Percentiles rank a stretch among this genome's conserved stretches.
Evolutionary conservation across 2,797 vertebrate species (phyloP).

Genomic region (Phaenicophaeus curvirostris): DNA sequence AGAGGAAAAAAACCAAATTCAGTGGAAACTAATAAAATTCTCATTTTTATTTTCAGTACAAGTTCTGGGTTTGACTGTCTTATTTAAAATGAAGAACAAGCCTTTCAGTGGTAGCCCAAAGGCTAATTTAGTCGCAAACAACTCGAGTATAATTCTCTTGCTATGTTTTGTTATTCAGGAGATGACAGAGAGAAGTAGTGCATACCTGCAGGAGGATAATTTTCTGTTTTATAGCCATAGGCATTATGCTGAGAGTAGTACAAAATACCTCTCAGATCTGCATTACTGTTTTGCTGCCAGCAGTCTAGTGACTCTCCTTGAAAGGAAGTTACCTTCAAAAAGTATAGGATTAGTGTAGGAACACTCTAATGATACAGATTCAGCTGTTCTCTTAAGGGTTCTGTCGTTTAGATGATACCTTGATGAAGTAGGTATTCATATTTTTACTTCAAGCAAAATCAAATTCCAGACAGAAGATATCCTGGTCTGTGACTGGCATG

Average conservation of each 20-base stretch:
- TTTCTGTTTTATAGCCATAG: neutral
- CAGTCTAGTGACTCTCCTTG: neutral
- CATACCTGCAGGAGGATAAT: neutral
- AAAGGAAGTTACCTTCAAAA: neutral
- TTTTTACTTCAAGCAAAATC: neutral
- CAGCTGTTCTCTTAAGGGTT: neutral
- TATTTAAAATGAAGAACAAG: neutral
- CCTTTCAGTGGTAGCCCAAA: neutral
- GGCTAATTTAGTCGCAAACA: neutral
- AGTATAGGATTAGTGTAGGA: neutral
- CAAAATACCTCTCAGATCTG: neutral
- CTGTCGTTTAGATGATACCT: neutral
- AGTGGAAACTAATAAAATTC: neutral
- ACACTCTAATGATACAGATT: neutral
- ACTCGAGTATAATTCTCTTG: neutral
- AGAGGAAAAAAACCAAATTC: neutral
- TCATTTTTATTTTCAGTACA: neutral
- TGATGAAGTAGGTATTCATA: neutral
- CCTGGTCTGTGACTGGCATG: neutral
- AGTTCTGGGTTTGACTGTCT: neutral
- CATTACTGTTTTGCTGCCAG: neutral
- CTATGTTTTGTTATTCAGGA: neutral
- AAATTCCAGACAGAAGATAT: neutral
- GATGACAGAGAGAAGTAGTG: neutral
- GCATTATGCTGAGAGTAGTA: neutral